Conservation (phyloP, 2,888 invertebrate genomes). For the Drosophila anomalata region DNA sequence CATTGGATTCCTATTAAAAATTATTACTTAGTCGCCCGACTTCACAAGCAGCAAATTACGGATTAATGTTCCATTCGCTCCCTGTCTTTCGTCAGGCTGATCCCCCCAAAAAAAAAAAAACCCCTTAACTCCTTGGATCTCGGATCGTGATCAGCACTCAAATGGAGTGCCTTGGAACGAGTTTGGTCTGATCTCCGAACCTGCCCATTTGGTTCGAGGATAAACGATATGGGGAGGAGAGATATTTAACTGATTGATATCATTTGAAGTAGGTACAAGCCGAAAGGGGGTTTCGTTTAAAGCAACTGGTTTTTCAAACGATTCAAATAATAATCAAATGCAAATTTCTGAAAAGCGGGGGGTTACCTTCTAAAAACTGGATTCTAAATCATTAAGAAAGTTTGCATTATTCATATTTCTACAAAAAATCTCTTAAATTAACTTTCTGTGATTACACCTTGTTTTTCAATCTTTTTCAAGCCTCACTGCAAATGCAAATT, state of each 20-base stretch:
- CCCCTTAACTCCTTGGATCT: not conserved
- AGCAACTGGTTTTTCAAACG: not conserved
- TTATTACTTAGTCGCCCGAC: slow-evolving; percentile 64
- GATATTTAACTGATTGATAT: slow-evolving; percentile 18
- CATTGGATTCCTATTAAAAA: slow-evolving; percentile 71
- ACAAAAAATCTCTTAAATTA: not conserved
- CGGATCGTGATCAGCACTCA: slow-evolving; percentile 54
- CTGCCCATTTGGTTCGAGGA: slow-evolving; percentile 13
- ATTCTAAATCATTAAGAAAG: not conserved
- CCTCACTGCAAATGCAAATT: not conserved
- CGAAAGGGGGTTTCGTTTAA: not conserved
- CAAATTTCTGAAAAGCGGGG: not conserved
- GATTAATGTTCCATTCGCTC: slow-evolving; percentile 71
- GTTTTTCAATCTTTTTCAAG: not conserved
- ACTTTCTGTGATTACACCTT: not conserved
- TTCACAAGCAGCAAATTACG: slow-evolving; percentile 68
- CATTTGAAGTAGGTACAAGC: not conserved
- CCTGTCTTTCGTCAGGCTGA: slow-evolving; percentile 12
- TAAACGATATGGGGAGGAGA: slow-evolving; percentile 17
- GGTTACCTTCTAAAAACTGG: not conserved
- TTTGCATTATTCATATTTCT: not conserved
- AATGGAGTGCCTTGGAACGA: slow-evolving; percentile 38
- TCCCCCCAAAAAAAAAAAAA: not conserved
- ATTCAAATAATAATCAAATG: not conserved
- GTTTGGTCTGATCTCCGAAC: slow-evolving; percentile 11